Percentiles rank a stretch among this genome's conserved stretches.
These are phyloP conservation scores for Chrysaora quinquecirrha DNA, from an alignment of 30 jellyfish, hydroid and myxozoan species.

Conservation along the genomic window DNA sequence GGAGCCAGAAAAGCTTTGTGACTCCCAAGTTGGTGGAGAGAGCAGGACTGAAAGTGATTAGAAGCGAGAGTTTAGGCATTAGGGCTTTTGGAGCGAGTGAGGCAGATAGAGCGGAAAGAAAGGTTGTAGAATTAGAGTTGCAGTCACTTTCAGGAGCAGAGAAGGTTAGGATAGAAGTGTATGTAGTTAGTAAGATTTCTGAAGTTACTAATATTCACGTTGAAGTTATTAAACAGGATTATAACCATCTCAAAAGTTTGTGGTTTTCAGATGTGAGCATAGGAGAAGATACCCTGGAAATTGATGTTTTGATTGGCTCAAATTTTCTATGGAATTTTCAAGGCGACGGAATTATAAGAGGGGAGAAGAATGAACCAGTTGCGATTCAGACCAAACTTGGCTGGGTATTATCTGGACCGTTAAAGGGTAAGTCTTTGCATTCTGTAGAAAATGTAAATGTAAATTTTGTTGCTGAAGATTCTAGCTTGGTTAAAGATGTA, in stretches of 20 bases:
- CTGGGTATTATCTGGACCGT: neutral
- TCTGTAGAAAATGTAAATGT: neutral
- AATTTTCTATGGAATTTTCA: conserved; percentile 9
- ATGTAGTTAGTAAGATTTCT: conserved; percentile 11
- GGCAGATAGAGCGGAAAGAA: neutral
- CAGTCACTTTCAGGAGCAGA: neutral
- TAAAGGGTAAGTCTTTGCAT: neutral
- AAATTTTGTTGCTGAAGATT: neutral
- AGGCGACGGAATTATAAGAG: neutral
- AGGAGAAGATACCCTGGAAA: neutral
- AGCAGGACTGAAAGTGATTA: neutral
- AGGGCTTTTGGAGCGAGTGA: conserved; percentile 33
- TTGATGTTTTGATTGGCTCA: conserved; percentile 24
- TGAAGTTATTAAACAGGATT: neutral
- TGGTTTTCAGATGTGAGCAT: conserved; percentile 36
- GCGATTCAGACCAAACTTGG: conserved; percentile 2
- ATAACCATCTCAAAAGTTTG: neutral
- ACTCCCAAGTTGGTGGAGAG: neutral
- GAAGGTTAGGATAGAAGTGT: neutral
- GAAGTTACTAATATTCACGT: conserved; percentile 4
- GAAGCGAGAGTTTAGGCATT: conserved; percentile 17
- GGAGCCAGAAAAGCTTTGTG: conserved; percentile 15
- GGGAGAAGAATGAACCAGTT: conserved; percentile 9
- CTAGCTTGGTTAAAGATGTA: neutral
- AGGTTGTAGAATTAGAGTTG: neutral